phyloP scores from a whole-genome alignment of 1,140 invertebrate species.

The Diploscapter pachys region DNA sequence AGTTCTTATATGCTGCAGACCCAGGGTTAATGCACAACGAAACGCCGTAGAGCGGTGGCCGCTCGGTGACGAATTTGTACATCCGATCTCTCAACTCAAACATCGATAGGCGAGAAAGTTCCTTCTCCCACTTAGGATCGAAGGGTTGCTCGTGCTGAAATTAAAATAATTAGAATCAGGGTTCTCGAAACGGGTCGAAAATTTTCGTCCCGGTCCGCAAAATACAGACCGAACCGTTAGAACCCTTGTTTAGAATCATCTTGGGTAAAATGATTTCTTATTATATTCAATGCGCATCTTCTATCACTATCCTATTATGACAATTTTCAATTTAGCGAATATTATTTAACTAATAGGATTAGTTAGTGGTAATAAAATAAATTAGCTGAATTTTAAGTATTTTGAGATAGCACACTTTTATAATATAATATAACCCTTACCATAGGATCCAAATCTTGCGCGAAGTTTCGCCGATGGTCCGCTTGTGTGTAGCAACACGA shows the following conservation, averaged over 20 bases:
- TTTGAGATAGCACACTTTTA: too few relatives aligned
- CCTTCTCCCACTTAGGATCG: constrained; percentile 56
- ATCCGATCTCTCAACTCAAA: constrained; percentile 80
- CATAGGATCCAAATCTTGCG: constrained; percentile 84
- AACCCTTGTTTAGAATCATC: not conserved
- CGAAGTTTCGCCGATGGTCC: constrained; percentile 76
- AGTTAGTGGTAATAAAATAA: constrained; percentile 7
- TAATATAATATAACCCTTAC: constrained; percentile 62
- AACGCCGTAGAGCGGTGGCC: constrained; percentile 80
- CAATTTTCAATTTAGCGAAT: too few relatives aligned
- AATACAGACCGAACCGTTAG: too few relatives aligned
- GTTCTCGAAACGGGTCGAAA: not conserved
- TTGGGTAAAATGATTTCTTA: not conserved
- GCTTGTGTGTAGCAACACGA: constrained; percentile 80
- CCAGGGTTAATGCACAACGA: constrained; percentile 98
- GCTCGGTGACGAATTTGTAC: constrained; percentile 95
- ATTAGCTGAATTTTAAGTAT: not conserved
- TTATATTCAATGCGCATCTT: not conserved
- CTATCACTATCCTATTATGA: not conserved
- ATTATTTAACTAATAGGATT: not conserved
- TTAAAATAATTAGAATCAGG: constrained; percentile 30
- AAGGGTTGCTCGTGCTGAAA: constrained; percentile 56
- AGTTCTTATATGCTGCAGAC: constrained; percentile 97
- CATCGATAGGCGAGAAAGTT: constrained; percentile 55
- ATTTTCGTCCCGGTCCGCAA: not conserved